A percentile compares a stretch with the other conserved stretches of the same genome.
phyloP scores from a whole-genome alignment of 2,797 vertebrate genomes.

The Melanotaenia maccullochi region DNA sequence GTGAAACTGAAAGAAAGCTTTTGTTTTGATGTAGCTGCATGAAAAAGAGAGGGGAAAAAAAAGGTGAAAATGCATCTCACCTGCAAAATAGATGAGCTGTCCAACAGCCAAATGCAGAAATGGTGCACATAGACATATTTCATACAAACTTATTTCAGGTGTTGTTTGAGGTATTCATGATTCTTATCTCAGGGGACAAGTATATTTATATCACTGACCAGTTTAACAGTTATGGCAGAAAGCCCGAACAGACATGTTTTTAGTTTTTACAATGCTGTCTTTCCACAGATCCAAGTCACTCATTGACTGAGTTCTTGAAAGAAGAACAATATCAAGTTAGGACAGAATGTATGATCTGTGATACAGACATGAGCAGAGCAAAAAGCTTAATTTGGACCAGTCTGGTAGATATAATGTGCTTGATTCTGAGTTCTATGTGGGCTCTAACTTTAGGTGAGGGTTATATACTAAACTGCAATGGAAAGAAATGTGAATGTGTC shows the following conservation, averaged over 20 bases:
- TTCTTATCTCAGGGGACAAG: constrained; percentile 59
- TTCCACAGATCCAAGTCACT: background rate
- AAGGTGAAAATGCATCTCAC: constrained; percentile 19
- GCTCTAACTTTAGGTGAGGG: constrained; percentile 5
- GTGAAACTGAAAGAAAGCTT: constrained; percentile 18
- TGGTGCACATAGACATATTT: background rate
- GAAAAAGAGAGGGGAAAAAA: background rate
- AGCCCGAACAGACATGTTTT: constrained; percentile 2
- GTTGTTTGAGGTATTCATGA: constrained; percentile 50
- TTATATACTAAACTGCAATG: constrained; percentile 11
- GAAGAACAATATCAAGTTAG: background rate
- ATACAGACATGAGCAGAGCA: background rate
- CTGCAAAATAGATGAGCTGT: constrained; percentile 15
- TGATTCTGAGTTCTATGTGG: background rate
- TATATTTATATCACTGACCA: constrained; percentile 5
- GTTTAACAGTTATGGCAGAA: constrained; percentile 4
- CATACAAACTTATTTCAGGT: constrained; percentile 15
- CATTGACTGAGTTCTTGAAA: background rate
- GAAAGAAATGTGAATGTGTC: background rate
- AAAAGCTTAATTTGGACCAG: background rate
- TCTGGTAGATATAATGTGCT: constrained; percentile 15
- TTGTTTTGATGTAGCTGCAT: background rate
- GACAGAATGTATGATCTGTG: constrained; percentile 7
- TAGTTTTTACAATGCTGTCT: background rate
- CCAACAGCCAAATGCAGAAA: constrained; percentile 22